These are phyloP conservation scores for Eulemur albifrons DNA, from an alignment of 2,797 vertebrate species.

Conservation along the genomic window DNA sequence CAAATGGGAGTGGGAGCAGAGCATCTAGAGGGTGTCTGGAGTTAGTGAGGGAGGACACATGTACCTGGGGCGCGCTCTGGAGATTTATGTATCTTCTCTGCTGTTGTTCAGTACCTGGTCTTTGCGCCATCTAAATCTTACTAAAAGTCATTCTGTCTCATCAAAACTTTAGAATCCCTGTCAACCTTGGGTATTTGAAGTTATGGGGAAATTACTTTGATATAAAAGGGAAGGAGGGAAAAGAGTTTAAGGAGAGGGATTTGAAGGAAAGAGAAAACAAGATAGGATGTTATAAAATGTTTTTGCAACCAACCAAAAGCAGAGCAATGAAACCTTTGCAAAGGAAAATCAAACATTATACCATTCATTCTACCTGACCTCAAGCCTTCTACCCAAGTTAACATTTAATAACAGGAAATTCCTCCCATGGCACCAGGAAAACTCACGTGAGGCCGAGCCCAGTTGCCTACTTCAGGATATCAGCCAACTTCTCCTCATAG, in stretches of 20 bases:
- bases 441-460: conserved; percentile 76
- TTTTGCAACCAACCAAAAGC: neutral
- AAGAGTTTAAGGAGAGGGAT: neutral
- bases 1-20: neutral
- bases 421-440: neutral
- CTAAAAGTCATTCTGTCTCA: neutral
- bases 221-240: neutral
- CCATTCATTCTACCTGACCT: neutral
- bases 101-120: neutral
- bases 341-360: neutral
- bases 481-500: conserved; percentile 93
- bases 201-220: neutral
- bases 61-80: too few relatives aligned
- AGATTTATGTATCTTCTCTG: neutral
- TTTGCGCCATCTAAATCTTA: neutral
- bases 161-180: neutral
- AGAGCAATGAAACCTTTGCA: neutral
- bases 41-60: neutral
- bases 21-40: neutral
- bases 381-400: neutral
- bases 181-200: neutral
- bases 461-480: conserved; percentile 91
- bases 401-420: neutral
- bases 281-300: neutral
- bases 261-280: neutral